These are phyloP conservation scores for Ammospiza caudacuta DNA, from an alignment of 2,113 vertebrate genomes.

Conservation along the genomic window DNA sequence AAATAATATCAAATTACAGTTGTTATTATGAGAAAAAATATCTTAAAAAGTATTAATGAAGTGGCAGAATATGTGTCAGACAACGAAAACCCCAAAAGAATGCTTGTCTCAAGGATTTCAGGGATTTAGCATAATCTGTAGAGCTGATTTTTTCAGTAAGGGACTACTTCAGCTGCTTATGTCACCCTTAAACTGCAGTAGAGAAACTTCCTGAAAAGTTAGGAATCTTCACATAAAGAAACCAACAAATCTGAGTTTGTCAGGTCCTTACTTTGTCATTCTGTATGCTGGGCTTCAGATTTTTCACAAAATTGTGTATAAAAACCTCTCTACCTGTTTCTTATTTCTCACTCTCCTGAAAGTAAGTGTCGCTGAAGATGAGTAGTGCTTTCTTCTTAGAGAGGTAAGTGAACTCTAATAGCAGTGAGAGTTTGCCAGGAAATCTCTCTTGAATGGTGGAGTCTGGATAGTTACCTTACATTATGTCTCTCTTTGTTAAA, in stretches of 20 bases:
- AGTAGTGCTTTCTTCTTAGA: background rate
- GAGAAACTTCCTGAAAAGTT: background rate
- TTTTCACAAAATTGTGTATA: background rate
- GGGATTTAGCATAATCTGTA: background rate
- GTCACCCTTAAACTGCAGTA: background rate
- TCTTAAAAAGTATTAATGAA: background rate
- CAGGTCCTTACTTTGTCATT: background rate
- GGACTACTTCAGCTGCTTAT: background rate
- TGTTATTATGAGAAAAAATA: background rate
- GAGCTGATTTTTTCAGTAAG: background rate
- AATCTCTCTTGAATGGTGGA: background rate
- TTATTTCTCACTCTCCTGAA: background rate
- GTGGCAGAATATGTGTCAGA: background rate
- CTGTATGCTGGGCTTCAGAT: background rate
- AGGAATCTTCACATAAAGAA: background rate
- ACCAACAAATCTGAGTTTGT: background rate
- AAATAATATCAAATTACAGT: background rate
- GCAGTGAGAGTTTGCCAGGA: background rate
- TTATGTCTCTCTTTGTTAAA: background rate
- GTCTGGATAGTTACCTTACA: background rate
- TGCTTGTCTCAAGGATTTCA: background rate
- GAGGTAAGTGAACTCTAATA: background rate
- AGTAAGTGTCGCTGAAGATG: background rate
- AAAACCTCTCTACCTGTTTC: background rate
- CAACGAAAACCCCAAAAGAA: background rate